Evolutionary conservation across 2,113 vertebrate genomes (phyloP).

Genomic region (Phrynocephalus versicolor): DNA sequence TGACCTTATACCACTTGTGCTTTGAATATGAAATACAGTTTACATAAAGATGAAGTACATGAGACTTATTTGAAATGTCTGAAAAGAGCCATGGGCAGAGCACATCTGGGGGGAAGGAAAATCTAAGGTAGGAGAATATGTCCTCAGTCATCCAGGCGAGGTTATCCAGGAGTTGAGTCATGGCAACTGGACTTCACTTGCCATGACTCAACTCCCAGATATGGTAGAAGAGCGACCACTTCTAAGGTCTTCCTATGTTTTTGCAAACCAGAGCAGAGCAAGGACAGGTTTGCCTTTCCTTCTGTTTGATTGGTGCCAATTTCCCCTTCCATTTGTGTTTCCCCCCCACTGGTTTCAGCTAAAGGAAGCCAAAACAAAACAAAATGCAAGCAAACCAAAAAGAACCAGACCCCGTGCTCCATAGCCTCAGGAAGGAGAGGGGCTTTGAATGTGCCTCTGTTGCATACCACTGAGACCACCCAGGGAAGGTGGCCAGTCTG

Average conservation of each 20-base stretch:
- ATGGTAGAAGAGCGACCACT: not conserved
- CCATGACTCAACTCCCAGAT: too few species aligned
- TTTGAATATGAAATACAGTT: constrained; percentile 20
- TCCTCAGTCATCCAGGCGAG: too few species aligned
- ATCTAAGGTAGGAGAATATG: not conserved
- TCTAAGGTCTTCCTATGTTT: not conserved
- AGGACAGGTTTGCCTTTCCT: not conserved
- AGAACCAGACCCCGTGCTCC: not conserved
- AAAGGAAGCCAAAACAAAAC: not conserved
- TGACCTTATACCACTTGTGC: constrained; percentile 19
- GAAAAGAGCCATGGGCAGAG: not conserved
- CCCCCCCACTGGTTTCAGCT: not conserved
- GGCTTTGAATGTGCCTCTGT: not conserved
- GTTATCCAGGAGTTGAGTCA: too few species aligned
- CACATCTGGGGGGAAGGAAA: not conserved
- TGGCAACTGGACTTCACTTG: too few species aligned
- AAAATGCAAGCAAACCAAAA: too few species aligned
- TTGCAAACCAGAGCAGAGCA: not conserved
- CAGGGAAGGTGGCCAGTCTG: too few species aligned
- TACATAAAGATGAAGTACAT: not conserved
- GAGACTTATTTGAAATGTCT: constrained; percentile 18
- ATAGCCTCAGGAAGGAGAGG: not conserved
- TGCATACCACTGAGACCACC: not conserved
- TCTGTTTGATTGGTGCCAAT: not conserved
- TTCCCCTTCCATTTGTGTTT: not conserved